Evolutionary conservation across 2,888 invertebrate genomes (phyloP), one percentile per base, ranked within the genome.

Genomic region (Asteroscopus sphinx): DNA sequence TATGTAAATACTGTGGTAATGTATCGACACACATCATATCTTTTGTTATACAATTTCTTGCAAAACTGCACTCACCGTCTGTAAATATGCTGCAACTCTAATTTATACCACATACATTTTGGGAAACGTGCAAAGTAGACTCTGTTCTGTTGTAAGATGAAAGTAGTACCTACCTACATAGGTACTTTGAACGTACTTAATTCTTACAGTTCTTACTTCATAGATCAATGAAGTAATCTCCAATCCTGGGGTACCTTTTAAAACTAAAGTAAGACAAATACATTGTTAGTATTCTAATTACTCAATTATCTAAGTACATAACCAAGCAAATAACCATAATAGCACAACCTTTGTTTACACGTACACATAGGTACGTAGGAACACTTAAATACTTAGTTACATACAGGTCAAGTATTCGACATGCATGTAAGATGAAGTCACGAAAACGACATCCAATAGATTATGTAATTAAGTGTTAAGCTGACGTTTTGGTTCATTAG

Each of bases 1-100:
- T 68, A 68, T 68, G 69, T 69, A 60, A 65, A 65, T 64, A 68
- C 25, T 26, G 49, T 21, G 21, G 39, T 46, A 68, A 63, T 36
- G 45, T 59, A 68, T 51, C 45, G 45, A 54, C 46, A 57, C 42
- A 52, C 52, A 45, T 57, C 36, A 62, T 57, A 51, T 52, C 32
- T 48, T n/a, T 46, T 28, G 48, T 59, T 59, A 49, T 53, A 64
- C 59, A 68, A 68, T 53, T 37, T 64, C 40, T 68, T 68, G 15
- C 67, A 64, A 63, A 57, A 68, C 44, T 44, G 35, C 35, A 26
- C 12, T 15, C 21, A 44, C 37, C 46, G 37, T 30, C 17, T 33
- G n/a, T 35, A 21, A 21, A 4, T 6, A 4, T 21, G 21, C 0
- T 21, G 21, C 21, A 21, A 21, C 6, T 21, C 6, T 21, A 21